phyloP scores from a whole-genome alignment of 2,888 invertebrate genomes.

The Drosophila cognata region DNA sequence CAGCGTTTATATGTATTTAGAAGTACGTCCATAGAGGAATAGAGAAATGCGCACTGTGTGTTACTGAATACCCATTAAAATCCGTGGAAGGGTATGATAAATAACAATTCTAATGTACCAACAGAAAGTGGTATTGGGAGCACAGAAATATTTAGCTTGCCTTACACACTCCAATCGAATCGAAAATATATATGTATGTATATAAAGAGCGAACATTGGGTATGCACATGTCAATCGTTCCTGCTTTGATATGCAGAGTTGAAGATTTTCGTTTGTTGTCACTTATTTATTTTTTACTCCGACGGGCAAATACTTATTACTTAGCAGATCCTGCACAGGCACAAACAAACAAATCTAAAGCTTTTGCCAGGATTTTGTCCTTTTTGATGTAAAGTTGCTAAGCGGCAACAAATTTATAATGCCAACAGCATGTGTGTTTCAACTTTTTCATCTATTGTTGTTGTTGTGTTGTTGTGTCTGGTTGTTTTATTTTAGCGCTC shows the following conservation, averaged over 20 bases:
- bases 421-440: slow-evolving; percentile 51
- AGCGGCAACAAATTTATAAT: slow-evolving; percentile 72
- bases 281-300: slow-evolving; percentile 42
- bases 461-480: slow-evolving; percentile 27
- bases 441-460: slow-evolving; percentile 31
- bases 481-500: slow-evolving; percentile 68
- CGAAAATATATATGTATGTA: background rate
- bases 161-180: too few relatives aligned
- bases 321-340: slow-evolving; percentile 36
- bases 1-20: background rate
- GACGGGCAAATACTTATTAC: slow-evolving; percentile 57
- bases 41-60: background rate
- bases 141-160: background rate
- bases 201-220: background rate
- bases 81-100: background rate
- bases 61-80: background rate
- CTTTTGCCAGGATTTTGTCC: slow-evolving; percentile 49
- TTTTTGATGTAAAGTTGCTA: slow-evolving; percentile 68
- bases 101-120: background rate
- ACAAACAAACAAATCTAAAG: slow-evolving; percentile 49
- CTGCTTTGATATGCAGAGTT: background rate
- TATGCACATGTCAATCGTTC: background rate
- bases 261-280: slow-evolving; percentile 22
- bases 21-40: background rate
- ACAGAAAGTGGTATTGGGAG: background rate